Conservation (phyloP, 2,797 vertebrate species). For the Enteromius thamalakanensis region DNA sequence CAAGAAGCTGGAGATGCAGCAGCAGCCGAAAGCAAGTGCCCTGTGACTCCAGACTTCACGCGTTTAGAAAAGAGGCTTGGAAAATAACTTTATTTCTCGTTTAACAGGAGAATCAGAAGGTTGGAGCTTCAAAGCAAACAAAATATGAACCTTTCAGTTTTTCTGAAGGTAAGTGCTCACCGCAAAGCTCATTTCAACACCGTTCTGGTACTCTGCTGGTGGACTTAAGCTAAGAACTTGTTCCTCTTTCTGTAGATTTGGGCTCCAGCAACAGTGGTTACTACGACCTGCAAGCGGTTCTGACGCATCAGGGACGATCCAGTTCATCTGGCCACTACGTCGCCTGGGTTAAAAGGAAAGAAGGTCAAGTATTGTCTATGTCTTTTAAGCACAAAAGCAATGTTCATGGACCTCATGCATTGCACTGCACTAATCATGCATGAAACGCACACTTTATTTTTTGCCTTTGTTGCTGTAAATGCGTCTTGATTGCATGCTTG, state of each 20-base stretch:
- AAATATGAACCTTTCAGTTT: slow-evolving; percentile 93
- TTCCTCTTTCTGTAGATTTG: slow-evolving; percentile 77
- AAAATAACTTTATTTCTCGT: not conserved
- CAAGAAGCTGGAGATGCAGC: slow-evolving; percentile 89
- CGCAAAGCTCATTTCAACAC: not conserved
- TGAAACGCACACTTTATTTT: not conserved
- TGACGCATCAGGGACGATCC: slow-evolving; percentile 97
- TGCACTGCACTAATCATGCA: not conserved
- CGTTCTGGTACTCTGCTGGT: not conserved
- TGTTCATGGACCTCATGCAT: not conserved
- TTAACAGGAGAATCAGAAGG: slow-evolving; percentile 68
- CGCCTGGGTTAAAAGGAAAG: slow-evolving; percentile 98
- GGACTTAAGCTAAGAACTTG: not conserved
- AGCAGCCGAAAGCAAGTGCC: slow-evolving; percentile 80
- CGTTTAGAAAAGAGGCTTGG: too few species aligned
- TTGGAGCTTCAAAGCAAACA: slow-evolving; percentile 79
- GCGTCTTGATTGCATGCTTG: not conserved
- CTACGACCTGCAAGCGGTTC: slow-evolving; percentile 95
- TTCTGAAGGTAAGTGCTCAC: slow-evolving; percentile 83
- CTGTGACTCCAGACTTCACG: too few species aligned
- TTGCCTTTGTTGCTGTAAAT: not conserved
- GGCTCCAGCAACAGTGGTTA: slow-evolving; percentile 98
- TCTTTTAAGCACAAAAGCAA: not conserved
- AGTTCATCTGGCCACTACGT: slow-evolving; percentile 98
- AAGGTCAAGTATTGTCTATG: slow-evolving; percentile 77